phyloP scores from a whole-genome alignment of 2,797 vertebrate genomes.

The Jordanella pulchra region DNA sequence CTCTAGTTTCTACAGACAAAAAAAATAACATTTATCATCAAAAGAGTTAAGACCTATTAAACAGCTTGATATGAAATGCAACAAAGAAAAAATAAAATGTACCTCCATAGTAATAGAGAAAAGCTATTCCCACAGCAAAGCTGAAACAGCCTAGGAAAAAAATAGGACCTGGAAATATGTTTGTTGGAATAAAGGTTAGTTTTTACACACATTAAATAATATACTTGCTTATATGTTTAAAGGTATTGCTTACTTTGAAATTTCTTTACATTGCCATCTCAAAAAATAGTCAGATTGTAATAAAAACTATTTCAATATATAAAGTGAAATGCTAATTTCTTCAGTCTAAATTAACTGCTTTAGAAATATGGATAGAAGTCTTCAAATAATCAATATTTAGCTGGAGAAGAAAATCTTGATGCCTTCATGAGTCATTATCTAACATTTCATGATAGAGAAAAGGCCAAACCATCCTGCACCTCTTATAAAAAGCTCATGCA shows the following conservation, averaged over 20 bases:
- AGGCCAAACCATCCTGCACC: background rate
- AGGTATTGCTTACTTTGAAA: background rate
- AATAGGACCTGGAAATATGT: constrained; percentile 66
- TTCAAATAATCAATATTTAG: background rate
- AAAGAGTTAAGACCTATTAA: background rate
- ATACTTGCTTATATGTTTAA: background rate
- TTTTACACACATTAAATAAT: background rate
- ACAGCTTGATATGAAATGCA: background rate
- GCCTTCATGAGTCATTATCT: background rate
- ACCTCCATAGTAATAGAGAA: constrained; percentile 83
- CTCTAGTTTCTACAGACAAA: constrained; percentile 70
- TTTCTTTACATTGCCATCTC: too few species aligned
- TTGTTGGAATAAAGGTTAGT: background rate
- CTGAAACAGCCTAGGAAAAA: constrained; percentile 83
- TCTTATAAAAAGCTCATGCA: background rate
- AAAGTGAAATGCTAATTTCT: background rate
- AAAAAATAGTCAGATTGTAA: background rate
- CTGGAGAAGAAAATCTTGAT: too few species aligned
- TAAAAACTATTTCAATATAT: background rate
- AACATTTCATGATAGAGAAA: background rate
- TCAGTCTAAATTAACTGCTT: background rate
- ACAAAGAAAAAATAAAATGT: constrained; percentile 27
- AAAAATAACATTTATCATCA: constrained; percentile 13
- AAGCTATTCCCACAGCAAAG: constrained; percentile 74
- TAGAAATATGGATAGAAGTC: background rate